These are phyloP conservation scores for Suricata suricatta DNA, from an alignment of 2,113 vertebrate species.

Conservation along the genomic window DNA sequence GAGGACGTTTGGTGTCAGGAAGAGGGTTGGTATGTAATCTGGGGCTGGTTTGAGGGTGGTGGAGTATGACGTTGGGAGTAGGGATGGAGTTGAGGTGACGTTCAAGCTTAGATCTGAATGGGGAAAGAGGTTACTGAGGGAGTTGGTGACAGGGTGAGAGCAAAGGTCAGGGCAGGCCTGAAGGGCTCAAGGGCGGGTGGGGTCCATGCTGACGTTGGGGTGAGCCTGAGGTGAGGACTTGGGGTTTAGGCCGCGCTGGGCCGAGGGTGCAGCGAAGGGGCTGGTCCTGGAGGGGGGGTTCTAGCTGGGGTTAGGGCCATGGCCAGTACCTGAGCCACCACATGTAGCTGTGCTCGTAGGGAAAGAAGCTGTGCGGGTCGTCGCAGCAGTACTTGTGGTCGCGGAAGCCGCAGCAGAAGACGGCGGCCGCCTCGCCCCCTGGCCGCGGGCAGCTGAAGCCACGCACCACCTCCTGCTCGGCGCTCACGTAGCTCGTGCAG, in stretches of 20 bases:
- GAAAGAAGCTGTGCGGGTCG: slow-evolving; percentile 94
- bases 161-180: background rate
- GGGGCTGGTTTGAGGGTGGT: background rate
- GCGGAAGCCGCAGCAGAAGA: slow-evolving; percentile 95
- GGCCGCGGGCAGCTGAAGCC: slow-evolving; percentile 91
- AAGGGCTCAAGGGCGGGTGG: background rate
- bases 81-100: background rate
- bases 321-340: slow-evolving; percentile 94
- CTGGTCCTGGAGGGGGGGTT: background rate
- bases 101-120: background rate
- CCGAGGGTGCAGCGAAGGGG: background rate
- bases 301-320: slow-evolving; percentile 13
- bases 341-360: slow-evolving; percentile 95
- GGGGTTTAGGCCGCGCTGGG: background rate
- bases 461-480: slow-evolving; percentile 86
- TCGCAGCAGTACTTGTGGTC: slow-evolving; percentile 96
- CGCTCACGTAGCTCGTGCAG: slow-evolving; percentile 90
- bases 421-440: slow-evolving; percentile 85
- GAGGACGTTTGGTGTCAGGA: background rate
- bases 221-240: background rate
- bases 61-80: background rate
- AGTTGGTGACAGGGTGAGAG: background rate
- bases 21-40: background rate
- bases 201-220: background rate
- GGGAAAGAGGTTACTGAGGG: background rate